phyloP scores from a whole-genome alignment of 2,797 vertebrate species.

The Ptychadena robeensis region DNA sequence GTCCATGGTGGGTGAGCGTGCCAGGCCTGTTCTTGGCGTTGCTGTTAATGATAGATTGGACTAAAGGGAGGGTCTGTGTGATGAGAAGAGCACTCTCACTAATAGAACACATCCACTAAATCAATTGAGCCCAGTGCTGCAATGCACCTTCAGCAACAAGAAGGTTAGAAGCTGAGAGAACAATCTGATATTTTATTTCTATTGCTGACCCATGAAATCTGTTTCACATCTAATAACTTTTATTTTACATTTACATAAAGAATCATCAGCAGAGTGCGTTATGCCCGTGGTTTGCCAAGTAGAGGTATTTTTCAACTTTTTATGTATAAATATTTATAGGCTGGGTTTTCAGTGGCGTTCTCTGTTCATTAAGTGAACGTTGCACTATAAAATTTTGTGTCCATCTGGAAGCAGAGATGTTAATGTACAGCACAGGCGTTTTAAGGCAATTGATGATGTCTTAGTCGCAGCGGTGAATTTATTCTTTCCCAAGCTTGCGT shows the following conservation, averaged over 20 bases:
- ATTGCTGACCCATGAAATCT: constrained; percentile 65
- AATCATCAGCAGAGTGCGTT: not conserved
- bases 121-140: constrained; percentile 71
- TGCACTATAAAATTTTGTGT: not conserved
- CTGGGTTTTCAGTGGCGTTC: constrained; percentile 48
- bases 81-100: constrained; percentile 71
- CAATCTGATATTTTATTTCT: constrained; percentile 63
- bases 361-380: constrained; percentile 11
- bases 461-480: constrained; percentile 63
- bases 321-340: constrained; percentile 9
- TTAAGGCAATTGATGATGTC: constrained; percentile 62
- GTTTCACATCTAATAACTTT: constrained; percentile 59
- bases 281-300: not conserved
- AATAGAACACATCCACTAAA: constrained; percentile 75
- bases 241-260: constrained; percentile 54
- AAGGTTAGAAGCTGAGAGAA: constrained; percentile 65
- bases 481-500: constrained; percentile 66
- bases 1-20: constrained; percentile 68
- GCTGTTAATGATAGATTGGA: constrained; percentile 76
- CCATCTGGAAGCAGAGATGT: constrained; percentile 39
- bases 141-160: constrained; percentile 61
- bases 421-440: constrained; percentile 57
- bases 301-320: not conserved
- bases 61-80: constrained; percentile 67
- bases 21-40: constrained; percentile 71